Percentiles rank a stretch among this genome's conserved stretches.
phyloP scores from a whole-genome alignment of 2,797 vertebrate genomes.

The Sciaenops ocellatus region DNA sequence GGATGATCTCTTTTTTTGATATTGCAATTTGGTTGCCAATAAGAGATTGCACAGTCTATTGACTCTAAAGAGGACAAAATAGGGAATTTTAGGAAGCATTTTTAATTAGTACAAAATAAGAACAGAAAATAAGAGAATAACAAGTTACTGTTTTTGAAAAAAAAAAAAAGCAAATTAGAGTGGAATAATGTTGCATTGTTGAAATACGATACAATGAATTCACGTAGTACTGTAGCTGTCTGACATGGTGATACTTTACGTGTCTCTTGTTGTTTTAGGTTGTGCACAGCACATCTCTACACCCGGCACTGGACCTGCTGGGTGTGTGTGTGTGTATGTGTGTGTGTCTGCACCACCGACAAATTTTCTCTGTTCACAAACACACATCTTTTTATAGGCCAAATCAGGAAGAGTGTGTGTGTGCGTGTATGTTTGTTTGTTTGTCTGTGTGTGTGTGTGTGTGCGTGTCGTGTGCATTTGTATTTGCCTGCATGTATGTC shows the following conservation, averaged over 20 bases:
- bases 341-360: constrained; percentile 83
- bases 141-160: constrained; percentile 90
- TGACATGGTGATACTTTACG: constrained; percentile 90
- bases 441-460: constrained; percentile 32
- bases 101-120: constrained; percentile 82
- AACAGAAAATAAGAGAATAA: constrained; percentile 82
- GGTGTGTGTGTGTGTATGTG: constrained; percentile 86
- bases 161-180: constrained; percentile 79
- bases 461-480: constrained; percentile 63
- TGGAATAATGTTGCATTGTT: constrained; percentile 89
- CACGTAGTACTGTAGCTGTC: constrained; percentile 93
- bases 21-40: constrained; percentile 98
- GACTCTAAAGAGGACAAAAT: constrained; percentile 96
- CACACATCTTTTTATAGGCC: constrained; percentile 94
- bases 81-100: constrained; percentile 85
- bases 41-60: constrained; percentile 99
- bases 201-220: constrained; percentile 85
- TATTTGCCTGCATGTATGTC: constrained; percentile 79
- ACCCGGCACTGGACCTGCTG: constrained; percentile 86
- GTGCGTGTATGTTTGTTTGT: constrained; percentile 22
- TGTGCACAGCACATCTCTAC: constrained; percentile 92
- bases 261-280: constrained; percentile 89
- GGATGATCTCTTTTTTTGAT: constrained; percentile 88
- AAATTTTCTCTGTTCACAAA: constrained; percentile 90
- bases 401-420: constrained; percentile 91